These are phyloP conservation scores for Phyllostomus discolor DNA, from an alignment of 2,113 vertebrate genomes.

Conservation along the genomic window DNA sequence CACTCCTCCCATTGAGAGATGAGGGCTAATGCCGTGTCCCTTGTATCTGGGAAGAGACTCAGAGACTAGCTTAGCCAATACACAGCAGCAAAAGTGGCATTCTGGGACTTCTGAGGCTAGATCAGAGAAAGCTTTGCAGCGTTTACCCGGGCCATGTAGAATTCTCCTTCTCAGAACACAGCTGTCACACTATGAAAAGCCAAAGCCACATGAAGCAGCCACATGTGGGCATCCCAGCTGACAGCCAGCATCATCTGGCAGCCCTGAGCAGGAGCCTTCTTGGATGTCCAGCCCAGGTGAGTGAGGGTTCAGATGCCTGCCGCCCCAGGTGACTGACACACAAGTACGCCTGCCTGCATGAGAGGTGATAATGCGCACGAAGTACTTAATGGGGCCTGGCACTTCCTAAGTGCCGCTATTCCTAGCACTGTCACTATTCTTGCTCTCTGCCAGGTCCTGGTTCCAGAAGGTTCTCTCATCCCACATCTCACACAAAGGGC, in stretches of 20 bases:
- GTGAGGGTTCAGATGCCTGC: not conserved
- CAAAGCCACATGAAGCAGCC: not conserved
- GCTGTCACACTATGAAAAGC: not conserved
- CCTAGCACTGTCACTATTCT: not conserved
- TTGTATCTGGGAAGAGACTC: not conserved
- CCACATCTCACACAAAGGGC: not conserved
- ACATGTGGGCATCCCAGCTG: not conserved
- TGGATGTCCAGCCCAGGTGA: not conserved
- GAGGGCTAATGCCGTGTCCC: not conserved
- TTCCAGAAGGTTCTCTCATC: slow-evolving; percentile 4
- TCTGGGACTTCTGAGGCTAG: not conserved
- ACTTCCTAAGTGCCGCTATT: not conserved
- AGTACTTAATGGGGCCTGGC: not conserved
- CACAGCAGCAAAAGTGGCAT: not conserved
- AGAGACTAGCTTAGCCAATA: not conserved
- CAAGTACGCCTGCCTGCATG: not conserved
- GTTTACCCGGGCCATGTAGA: not conserved
- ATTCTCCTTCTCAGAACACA: not conserved
- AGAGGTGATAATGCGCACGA: not conserved
- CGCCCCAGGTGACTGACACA: not conserved
- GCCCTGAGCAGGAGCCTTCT: not conserved
- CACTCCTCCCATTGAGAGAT: not conserved
- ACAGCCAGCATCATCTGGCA: not conserved
- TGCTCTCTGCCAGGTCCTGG: not conserved
- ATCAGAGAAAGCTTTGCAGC: not conserved